phyloP scores from a whole-genome alignment of 2,797 vertebrate species.

The Gymnoscopelus microlampas region DNA sequence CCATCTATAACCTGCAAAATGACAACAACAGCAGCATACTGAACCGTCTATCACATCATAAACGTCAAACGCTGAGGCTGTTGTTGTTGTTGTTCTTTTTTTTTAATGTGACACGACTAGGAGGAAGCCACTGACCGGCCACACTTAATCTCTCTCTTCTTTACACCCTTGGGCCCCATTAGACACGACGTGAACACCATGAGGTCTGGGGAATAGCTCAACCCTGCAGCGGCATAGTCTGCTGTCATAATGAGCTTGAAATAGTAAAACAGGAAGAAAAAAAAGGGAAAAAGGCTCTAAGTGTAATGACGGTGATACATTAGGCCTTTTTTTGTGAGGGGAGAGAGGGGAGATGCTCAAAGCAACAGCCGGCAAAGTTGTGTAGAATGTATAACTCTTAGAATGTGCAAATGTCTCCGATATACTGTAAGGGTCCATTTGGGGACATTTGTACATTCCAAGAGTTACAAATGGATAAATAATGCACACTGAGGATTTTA shows the following conservation, averaged over 20 bases:
- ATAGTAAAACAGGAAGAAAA: conserved; percentile 49
- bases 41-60: conserved; percentile 27
- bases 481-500: no score
- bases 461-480: no score
- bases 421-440: no score
- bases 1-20: no score
- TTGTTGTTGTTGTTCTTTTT: conserved; percentile 70
- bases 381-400: conserved; percentile 3
- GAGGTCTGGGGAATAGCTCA: conserved; percentile 46
- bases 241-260: conserved; percentile 43
- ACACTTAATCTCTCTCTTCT: conserved; percentile 74
- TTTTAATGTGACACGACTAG: conserved; percentile 76
- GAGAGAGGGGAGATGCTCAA: conserved; percentile 26
- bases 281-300: conserved; percentile 45
- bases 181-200: conserved; percentile 60
- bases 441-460: no score
- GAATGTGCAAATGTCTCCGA: no score
- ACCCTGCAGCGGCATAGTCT: conserved; percentile 38
- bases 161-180: conserved; percentile 67
- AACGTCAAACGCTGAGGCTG: conserved; percentile 63
- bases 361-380: conserved; percentile 18
- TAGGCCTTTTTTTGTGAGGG: neutral
- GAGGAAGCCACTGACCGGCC: conserved; percentile 54
- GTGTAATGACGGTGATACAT: conserved; percentile 22
- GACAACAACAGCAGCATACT: no score